Evolutionary conservation across 2,888 invertebrate genomes (phyloP).

Genomic region (Rhaphigaster nebulosa): DNA sequence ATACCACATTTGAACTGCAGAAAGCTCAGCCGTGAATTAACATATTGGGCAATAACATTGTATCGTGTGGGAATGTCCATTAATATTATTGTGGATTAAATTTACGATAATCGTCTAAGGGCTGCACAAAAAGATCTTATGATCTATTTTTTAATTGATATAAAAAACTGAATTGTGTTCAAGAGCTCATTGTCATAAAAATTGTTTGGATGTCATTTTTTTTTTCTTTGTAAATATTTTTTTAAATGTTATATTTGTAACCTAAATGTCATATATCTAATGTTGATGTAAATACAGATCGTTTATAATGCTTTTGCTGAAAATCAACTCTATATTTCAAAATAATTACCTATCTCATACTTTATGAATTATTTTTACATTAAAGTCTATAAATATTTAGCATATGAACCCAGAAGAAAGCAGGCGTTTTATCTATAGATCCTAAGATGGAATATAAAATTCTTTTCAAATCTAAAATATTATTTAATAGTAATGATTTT

Average conservation of each 20-base stretch:
- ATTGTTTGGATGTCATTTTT: constrained; percentile 14
- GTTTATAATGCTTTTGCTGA: constrained; percentile 42
- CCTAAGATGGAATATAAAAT: background rate
- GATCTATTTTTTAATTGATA: too few relatives aligned
- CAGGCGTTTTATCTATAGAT: background rate
- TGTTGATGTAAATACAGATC: constrained; percentile 47
- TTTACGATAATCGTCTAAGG: too few relatives aligned
- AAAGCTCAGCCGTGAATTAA: too few relatives aligned
- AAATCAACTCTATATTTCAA: background rate
- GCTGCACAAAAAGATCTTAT: too few relatives aligned
- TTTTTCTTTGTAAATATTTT: constrained; percentile 37
- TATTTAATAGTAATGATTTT: too few relatives aligned
- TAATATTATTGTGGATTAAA: too few relatives aligned
- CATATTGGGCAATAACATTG: too few relatives aligned
- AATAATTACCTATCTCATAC: background rate
- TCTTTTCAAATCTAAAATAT: too few relatives aligned
- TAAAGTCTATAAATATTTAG: background rate
- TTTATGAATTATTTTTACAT: background rate
- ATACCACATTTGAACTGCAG: too few relatives aligned
- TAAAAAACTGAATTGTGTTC: background rate
- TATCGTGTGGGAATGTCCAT: too few relatives aligned
- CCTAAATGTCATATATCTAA: constrained; percentile 34
- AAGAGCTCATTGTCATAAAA: background rate
- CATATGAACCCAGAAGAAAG: background rate
- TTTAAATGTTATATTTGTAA: constrained; percentile 17